phyloP scores from a whole-genome alignment of 2,888 invertebrate species.

The Cephonodes hylas region DNA sequence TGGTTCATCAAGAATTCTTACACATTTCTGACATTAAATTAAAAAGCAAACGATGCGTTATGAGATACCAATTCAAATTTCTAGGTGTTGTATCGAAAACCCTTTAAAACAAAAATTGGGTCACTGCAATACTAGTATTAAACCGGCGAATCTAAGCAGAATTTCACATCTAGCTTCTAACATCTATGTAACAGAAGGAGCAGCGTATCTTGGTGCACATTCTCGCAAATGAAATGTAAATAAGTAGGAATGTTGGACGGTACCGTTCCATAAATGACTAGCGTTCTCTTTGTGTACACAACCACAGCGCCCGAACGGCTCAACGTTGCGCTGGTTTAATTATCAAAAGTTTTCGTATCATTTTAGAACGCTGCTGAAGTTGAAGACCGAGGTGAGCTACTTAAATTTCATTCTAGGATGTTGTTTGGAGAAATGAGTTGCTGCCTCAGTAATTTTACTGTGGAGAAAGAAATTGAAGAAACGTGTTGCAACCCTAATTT shows the following conservation, averaged over 20 bases:
- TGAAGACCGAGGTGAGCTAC: neutral
- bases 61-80: no score
- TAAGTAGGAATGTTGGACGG: slow-evolving; percentile 49
- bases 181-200: slow-evolving; percentile 8
- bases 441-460: neutral
- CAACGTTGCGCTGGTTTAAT: slow-evolving; percentile 37
- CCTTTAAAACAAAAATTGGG: no score
- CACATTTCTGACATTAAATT: no score
- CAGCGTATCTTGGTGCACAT: slow-evolving; percentile 39
- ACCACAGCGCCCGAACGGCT: slow-evolving; percentile 27
- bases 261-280: slow-evolving; percentile 28
- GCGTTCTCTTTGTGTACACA: slow-evolving; percentile 31
- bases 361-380: slow-evolving; percentile 14
- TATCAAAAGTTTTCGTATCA: slow-evolving; percentile 49
- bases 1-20: no score
- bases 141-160: no score
- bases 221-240: slow-evolving; percentile 65
- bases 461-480: neutral
- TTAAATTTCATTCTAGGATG: neutral
- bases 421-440: neutral
- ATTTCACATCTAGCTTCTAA: neutral
- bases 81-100: no score
- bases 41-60: no score
- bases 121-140: no score
- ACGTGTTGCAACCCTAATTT: neutral